These are phyloP conservation scores for Morinoia aosen DNA, from an alignment of 2,888 invertebrate species.

Conservation along the genomic window DNA sequence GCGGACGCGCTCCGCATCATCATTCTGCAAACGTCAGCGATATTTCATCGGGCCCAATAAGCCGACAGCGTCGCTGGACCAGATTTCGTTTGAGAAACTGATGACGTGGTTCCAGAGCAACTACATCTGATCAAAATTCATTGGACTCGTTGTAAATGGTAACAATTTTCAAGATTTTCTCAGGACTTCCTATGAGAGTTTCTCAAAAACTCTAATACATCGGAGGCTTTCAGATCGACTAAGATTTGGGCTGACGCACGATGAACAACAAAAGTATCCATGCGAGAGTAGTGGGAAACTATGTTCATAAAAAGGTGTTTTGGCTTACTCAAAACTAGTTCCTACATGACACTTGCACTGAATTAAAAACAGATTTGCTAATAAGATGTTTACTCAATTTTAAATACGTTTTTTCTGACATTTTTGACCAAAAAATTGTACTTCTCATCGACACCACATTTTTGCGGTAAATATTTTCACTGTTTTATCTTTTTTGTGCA, in stretches of 20 bases:
- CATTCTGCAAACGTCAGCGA: constrained; percentile 50
- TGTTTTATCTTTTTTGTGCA: no score
- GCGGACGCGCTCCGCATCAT: constrained; percentile 14
- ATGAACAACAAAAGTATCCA: neutral
- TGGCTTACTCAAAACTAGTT: neutral
- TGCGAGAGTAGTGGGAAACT: neutral
- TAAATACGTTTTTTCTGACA: no score
- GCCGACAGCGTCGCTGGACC: constrained; percentile 51
- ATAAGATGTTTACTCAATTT: no score
- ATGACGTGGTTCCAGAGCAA: constrained; percentile 34
- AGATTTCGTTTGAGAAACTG: constrained; percentile 51
- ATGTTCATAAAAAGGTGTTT: neutral
- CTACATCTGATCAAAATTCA: constrained; percentile 48
- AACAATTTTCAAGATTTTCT: constrained; percentile 11
- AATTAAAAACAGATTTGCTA: no score
- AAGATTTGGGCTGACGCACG: neutral
- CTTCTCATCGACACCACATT: no score
- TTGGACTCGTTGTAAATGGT: neutral
- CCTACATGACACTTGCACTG: no score
- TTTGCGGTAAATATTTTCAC: no score
- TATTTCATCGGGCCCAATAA: constrained; percentile 51
- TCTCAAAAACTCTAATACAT: neutral
- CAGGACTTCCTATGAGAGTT: neutral
- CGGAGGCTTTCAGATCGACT: neutral
- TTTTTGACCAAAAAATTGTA: no score